These are phyloP conservation scores for Dicroscelio sp. DNA, from an alignment of 2,888 invertebrate genomes.

Conservation along the genomic window DNA sequence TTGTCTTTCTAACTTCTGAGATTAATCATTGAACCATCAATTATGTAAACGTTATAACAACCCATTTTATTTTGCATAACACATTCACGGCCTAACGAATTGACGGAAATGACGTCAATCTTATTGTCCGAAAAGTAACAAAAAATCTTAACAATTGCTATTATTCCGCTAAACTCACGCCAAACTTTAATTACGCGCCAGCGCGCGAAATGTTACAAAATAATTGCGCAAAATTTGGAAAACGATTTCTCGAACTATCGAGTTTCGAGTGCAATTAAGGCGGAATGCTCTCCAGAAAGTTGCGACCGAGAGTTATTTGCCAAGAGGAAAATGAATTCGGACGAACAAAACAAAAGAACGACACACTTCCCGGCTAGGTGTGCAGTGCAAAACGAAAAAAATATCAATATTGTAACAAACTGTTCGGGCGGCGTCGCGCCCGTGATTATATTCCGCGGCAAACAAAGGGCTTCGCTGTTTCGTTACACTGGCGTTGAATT, in stretches of 20 bases:
- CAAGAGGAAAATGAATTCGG: constrained; percentile 52
- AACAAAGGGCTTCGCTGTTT: constrained; percentile 31
- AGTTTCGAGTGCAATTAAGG: constrained; percentile 43
- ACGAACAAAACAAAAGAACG: constrained; percentile 59
- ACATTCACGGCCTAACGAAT: too few species aligned
- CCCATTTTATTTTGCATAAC: too few species aligned
- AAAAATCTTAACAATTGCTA: too few species aligned
- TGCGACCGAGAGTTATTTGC: constrained; percentile 36
- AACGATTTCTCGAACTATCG: constrained; percentile 29
- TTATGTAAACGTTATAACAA: too few species aligned
- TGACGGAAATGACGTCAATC: too few species aligned
- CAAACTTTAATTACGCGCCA: constrained; percentile 11
- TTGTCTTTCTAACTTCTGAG: too few species aligned
- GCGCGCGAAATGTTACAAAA: constrained; percentile 16
- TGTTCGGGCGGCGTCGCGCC: constrained; percentile 33
- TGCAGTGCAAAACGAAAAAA: constrained; percentile 24
- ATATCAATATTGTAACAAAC: constrained; percentile 52
- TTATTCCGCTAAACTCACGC: too few species aligned
- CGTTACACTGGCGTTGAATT: constrained; percentile 38
- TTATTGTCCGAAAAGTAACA: too few species aligned
- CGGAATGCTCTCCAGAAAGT: constrained; percentile 19
- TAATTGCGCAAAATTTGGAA: not conserved
- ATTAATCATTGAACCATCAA: too few species aligned
- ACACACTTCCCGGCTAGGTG: too few species aligned
- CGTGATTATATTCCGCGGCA: constrained; percentile 40